Conservation (phyloP, 2,113 vertebrate genomes). For the Corythaeola cristata region DNA sequence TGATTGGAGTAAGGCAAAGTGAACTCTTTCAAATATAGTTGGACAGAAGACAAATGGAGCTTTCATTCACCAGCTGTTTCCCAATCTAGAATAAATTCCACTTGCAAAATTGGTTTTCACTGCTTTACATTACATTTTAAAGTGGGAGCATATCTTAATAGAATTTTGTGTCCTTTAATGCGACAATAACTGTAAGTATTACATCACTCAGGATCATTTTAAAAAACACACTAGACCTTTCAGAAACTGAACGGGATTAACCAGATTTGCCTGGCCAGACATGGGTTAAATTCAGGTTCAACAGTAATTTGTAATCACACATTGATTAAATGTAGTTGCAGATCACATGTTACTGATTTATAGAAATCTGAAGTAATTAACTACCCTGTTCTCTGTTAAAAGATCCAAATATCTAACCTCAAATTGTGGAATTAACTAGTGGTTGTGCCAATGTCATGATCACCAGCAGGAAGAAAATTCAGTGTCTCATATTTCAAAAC, state of each 20-base stretch:
- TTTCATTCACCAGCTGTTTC: slow-evolving; percentile 18
- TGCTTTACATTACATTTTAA: background rate
- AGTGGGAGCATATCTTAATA: background rate
- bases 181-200: background rate
- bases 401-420: background rate
- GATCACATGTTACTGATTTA: background rate
- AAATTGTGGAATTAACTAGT: background rate
- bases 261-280: background rate
- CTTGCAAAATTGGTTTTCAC: background rate
- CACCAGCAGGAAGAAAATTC: background rate
- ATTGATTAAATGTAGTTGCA: background rate
- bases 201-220: background rate
- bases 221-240: background rate
- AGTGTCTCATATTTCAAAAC: background rate
- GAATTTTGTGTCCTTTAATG: background rate
- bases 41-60: background rate
- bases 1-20: background rate
- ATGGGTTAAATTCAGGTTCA: slow-evolving; percentile 5
- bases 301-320: background rate
- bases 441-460: background rate
- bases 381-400: background rate
- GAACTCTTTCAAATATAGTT: background rate
- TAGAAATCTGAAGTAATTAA: background rate
- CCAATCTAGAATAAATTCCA: background rate
- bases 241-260: background rate